phyloP scores from a whole-genome alignment of 2,113 vertebrate species.

The Sapayoa aenigma region DNA sequence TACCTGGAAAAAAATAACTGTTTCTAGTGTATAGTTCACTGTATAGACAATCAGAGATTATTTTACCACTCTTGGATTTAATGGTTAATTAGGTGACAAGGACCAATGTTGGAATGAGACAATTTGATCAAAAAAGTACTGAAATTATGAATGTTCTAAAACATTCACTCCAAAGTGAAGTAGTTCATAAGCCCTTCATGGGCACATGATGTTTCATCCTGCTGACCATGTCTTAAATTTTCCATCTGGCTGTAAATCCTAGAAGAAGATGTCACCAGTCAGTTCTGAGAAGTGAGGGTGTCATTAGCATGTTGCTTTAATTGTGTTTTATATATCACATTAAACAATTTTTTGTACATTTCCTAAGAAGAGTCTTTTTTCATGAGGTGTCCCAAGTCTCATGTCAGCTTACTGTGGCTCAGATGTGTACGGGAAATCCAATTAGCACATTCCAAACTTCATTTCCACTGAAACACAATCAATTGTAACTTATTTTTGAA shows the following conservation, averaged over 20 bases:
- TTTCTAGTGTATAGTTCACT: background rate
- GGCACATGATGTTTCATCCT: background rate
- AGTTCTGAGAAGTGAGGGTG: constrained; percentile 48
- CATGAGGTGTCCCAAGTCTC: constrained; percentile 68
- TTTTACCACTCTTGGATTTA: background rate
- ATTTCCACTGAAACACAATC: constrained; percentile 86
- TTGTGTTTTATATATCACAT: constrained; percentile 76
- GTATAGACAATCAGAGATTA: background rate
- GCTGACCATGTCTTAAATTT: background rate
- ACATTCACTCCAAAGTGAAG: background rate
- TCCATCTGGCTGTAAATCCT: constrained; percentile 1
- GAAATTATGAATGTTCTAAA: background rate
- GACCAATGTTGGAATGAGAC: background rate
- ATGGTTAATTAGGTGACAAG: background rate
- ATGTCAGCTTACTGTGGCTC: constrained; percentile 68
- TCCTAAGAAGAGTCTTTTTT: constrained; percentile 72
- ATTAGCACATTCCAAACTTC: constrained; percentile 84
- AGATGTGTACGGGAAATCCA: constrained; percentile 76
- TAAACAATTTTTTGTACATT: constrained; percentile 75
- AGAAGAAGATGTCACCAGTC: constrained; percentile 43
- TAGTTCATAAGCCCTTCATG: background rate
- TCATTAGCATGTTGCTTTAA: constrained; percentile 77
- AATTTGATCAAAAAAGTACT: background rate
- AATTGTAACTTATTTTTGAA: constrained; percentile 86
- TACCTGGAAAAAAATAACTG: background rate